Evolutionary conservation across 2,888 invertebrate genomes (phyloP), one percentile per base, ranked within the genome.

Genomic region (Chalcis sispes): DNA sequence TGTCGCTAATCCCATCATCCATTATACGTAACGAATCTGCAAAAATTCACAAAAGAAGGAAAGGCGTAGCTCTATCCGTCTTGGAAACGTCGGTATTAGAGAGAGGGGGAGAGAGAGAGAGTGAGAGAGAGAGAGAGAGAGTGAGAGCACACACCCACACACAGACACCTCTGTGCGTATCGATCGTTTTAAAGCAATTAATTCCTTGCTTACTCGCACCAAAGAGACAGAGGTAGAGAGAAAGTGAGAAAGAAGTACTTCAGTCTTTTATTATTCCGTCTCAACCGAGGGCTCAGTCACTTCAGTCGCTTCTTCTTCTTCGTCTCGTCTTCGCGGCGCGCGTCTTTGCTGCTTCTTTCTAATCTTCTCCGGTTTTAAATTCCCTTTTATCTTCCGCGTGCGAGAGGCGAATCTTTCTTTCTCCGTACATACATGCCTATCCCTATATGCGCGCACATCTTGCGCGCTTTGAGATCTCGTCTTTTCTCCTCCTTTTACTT

Each of bases 121-220:
- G n/a, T n/a, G n/a, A n/a, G n/a, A n/a, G n/a, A n/a, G n/a, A n/a
- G n/a, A n/a, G n/a, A n/a, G n/a, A n/a, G n/a, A n/a, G n/a, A n/a
- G n/a, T n/a, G n/a, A n/a, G n/a, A n/a, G n/a, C n/a, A n/a, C n/a
- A n/a, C n/a, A n/a, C n/a, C n/a, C n/a, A n/a, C n/a, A n/a, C 10
- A 36, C 72, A 59, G 50, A 54, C 40, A 29, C 67, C n/a, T n/a
- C n/a, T n/a, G n/a, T n/a, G n/a, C n/a, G n/a, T n/a, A 74, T 74
- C 67, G 67, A 74, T 74, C 73, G 59, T n/a, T 67, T 36, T 54
- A 42, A 65, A 66, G 66, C 66, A 73, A 73, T 73, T 73, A 73
- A 73, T 59, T 50, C 59, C 59, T 50, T 42, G n/a, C 29, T 15
- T 52, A n/a, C 52, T 2, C 13, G 25, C n/a, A 15, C 5, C 65